Evolutionary conservation across 2,113 vertebrate species (phyloP).

Genomic region (Triplophysa rosa): DNA sequence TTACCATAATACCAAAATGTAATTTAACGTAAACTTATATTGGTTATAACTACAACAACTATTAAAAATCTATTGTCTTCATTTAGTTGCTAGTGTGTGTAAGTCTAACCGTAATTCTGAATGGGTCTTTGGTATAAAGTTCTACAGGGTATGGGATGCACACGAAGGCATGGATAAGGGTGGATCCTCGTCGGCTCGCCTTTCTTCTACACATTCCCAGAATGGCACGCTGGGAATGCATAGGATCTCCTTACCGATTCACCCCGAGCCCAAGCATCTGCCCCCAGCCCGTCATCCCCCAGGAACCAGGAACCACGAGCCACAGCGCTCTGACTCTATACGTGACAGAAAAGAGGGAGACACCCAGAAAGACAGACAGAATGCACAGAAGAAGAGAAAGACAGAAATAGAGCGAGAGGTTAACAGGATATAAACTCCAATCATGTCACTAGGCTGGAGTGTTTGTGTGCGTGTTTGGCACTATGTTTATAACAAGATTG

Average conservation of each 20-base stretch:
- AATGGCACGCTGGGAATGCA: conserved; percentile 50
- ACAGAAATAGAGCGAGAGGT: conserved; percentile 55
- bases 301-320: conserved; percentile 63
- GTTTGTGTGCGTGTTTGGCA: conserved; percentile 29
- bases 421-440: not conserved
- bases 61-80: too few species aligned
- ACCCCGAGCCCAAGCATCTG: conserved; percentile 53
- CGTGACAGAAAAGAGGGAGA: not conserved
- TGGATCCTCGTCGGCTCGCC: conserved; percentile 35
- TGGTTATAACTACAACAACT: too few species aligned
- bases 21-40: too few species aligned
- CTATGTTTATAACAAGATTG: conserved; percentile 62
- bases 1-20: too few species aligned
- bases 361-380: conserved; percentile 13
- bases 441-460: not conserved
- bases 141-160: conserved; percentile 40
- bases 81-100: not conserved
- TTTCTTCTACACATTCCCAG: conserved; percentile 61
- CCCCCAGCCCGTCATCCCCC: conserved; percentile 61
- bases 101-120: not conserved
- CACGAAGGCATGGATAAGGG: conserved; percentile 33
- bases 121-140: conserved; percentile 30
- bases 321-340: conserved; percentile 40
- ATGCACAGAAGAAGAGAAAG: conserved; percentile 55
- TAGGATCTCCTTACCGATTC: conserved; percentile 54